Evolutionary conservation across 1,140 invertebrate genomes (phyloP), one percentile per base, ranked within the genome.

Genomic region (Drosophila pachea): DNA sequence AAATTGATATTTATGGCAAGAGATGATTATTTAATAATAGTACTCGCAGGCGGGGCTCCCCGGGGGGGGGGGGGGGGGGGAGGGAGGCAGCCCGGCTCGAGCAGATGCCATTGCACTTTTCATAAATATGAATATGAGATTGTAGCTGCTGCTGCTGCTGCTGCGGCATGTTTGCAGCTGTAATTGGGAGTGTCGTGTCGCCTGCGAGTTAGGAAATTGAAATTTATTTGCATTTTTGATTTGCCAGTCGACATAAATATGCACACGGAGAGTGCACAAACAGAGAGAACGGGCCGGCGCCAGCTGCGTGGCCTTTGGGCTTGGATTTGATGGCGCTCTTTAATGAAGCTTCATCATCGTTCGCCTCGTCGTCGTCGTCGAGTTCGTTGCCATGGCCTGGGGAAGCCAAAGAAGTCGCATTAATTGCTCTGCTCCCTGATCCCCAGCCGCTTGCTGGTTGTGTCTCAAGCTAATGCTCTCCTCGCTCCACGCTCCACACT

Each of bases 201-300:
- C 76, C 59, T 42, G 5, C 62, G 59, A 83, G 79, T 75, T 84
- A 75, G 76, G 76, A 66, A 84, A 79, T 84, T 84, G 79, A 84
- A 84, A 84, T 84, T 84, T 84, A 84, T 84, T 84, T 84, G 76
- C 78, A 83, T 83, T 83, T 83, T 83, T 83, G 78, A 83, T 83
- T 84, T 76, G 79, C 62, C 68, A 83, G 68, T 75, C 79, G 59
- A 73, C 76, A 83, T 84, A 83, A 83, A 83, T 83, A 83, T 83
- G 78, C 81, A 83, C 73, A 64, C 61, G 60, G 74, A 60, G 59
- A 48, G 42, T 47, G 29, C 14, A 40, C 29, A 47, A 52, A 52
- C 32, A 45, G 47, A 31, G 9, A 63, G n/a, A 32, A 35, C 38
- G 40, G 48, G 22, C 22, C 22, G 58, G 12, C 48, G 49, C 50